Evolutionary conservation across 1,140 invertebrate genomes (phyloP).

Genomic region (Euschistus heros): DNA sequence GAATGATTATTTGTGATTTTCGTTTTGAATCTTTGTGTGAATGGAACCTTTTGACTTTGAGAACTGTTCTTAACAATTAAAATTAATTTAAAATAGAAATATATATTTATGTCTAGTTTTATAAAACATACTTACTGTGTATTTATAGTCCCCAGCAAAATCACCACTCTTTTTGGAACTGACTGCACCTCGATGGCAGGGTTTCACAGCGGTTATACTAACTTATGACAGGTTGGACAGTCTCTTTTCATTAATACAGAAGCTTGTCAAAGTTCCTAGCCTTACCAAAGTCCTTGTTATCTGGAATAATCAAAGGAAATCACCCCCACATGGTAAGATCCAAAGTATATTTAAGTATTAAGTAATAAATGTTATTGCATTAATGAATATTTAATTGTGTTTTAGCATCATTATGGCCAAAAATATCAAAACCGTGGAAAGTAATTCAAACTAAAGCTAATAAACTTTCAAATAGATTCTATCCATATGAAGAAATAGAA

Average conservation of each 20-base stretch:
- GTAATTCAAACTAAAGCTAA: conserved; percentile 85
- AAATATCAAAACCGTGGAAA: conserved; percentile 77
- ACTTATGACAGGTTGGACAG: conserved; percentile 85
- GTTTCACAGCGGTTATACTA: conserved; percentile 85
- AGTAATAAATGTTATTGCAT: too few relatives aligned
- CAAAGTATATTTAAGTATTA: conserved; percentile 15
- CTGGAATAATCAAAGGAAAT: conserved; percentile 87
- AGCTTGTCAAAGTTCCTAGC: conserved; percentile 70
- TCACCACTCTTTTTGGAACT: conserved; percentile 74
- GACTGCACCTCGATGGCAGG: conserved; percentile 56
- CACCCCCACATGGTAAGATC: conserved; percentile 59
- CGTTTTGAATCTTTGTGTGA: too few relatives aligned
- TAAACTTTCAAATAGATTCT: conserved; percentile 87
- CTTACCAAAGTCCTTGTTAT: conserved; percentile 77
- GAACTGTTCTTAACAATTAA: too few relatives aligned
- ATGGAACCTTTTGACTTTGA: too few relatives aligned
- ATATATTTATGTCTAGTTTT: too few relatives aligned
- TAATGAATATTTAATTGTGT: conserved; percentile 30
- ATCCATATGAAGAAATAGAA: conserved; percentile 84
- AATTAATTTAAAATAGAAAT: too few relatives aligned
- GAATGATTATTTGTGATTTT: too few relatives aligned
- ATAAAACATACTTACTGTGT: not conserved
- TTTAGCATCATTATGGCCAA: conserved; percentile 72
- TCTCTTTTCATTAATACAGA: conserved; percentile 72
- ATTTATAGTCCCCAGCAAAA: conserved; percentile 30